phyloP scores from a whole-genome alignment of 2,113 vertebrate genomes.

The Martes martes region DNA sequence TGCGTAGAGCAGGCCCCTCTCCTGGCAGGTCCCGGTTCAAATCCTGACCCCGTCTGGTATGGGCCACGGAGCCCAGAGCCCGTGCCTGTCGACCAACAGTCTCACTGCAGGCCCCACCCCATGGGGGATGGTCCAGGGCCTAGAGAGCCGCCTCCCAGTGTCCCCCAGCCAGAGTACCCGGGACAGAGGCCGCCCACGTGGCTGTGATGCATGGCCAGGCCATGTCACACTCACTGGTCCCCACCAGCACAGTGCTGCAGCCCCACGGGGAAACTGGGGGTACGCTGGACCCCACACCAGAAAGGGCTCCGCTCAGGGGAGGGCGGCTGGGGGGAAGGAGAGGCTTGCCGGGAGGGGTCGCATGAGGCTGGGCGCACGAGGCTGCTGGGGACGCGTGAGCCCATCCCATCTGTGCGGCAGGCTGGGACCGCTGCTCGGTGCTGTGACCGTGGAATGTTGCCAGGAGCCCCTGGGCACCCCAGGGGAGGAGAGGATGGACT shows the following conservation, averaged over 20 bases:
- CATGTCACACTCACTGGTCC: background rate
- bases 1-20: rapidly evolving
- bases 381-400: rapidly evolving
- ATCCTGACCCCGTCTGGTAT: background rate
- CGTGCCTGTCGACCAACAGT: background rate
- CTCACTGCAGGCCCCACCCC: background rate
- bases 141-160: background rate
- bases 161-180: background rate
- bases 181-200: background rate
- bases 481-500: conserved; percentile 55
- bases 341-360: background rate
- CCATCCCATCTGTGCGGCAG: rapidly evolving
- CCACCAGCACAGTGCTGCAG: background rate
- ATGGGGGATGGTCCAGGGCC: rapidly evolving
- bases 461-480: rapidly evolving
- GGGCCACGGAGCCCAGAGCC: rapidly evolving
- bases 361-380: rapidly evolving
- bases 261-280: rapidly evolving
- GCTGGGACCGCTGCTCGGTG: background rate
- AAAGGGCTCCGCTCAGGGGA: background rate
- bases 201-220: background rate
- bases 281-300: background rate
- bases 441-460: rapidly evolving
- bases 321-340: background rate
- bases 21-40: background rate